Base-by-base conservation (phyloP, 1,140 invertebrate genomes). In the Scylla paramamosain region DNA sequence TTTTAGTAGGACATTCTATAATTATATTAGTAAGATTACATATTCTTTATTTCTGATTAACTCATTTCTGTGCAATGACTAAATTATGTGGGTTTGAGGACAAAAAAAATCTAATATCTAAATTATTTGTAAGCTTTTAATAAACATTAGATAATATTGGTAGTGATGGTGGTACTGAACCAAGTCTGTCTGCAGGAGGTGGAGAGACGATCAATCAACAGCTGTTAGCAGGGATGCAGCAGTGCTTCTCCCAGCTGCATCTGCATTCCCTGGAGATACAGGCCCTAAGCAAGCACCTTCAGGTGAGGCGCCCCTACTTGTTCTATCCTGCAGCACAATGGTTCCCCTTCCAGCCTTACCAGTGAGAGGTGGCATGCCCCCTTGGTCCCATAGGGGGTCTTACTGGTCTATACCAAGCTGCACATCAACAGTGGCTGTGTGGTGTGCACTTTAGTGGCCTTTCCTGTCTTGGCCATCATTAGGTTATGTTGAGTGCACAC, bases 231-330 rank as follows among this genome's bases (percentile, higher is more conserved):
- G 93, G 89, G 16, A 93, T 96, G 10, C 96, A 96, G 91, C 96
- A 96, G 93, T 96, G 96, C 86, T 95, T 96, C 90, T 95, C 95
- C 6, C 96, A 96, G 93, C 93, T 96, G n/a, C 94, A 95, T 29
- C 95, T 95, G n/a, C 96, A 96, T 82, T 95, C 96, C 14, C 86
- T 96, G 16, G 96, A 96, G 67, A 96, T 96, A 29, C 96, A 96
- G 96, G 93, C 96, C 45, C 95, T 96, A 52, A 96, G 95, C 92
- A 96, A 96, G 88, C 96, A 96, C 59, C 93, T 96, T 83, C 96
- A 96, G 96, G 96, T 96, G 86, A 95, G 96, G 86, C 96, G 94
- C 28, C 93, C 94, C 32, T 59, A 82, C 45, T 90, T 88, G 89
- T 92, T 29, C 91, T 77, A 82, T 86, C 59, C 52, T 77, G 31